Percentiles rank a stretch among this genome's conserved stretches.
Conservation (phyloP, 2,113 vertebrate species). For the Esox niger region DNA sequence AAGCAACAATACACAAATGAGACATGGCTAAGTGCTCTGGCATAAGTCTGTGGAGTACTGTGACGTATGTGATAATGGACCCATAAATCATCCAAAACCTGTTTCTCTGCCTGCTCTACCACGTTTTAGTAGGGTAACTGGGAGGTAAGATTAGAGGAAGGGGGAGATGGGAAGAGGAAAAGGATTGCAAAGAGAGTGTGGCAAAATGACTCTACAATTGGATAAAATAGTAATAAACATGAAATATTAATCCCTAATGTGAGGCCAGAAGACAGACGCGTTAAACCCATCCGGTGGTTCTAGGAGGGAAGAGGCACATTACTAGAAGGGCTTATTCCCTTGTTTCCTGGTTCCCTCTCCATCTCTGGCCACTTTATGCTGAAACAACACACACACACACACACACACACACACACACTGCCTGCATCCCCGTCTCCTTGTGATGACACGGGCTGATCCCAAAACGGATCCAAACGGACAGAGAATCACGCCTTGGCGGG, state of each 20-base stretch:
- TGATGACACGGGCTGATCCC: constrained; percentile 14
- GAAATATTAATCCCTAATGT: constrained; percentile 41
- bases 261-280: constrained; percentile 22
- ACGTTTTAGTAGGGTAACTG: too few species aligned
- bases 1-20: too few species aligned
- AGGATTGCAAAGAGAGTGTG: too few species aligned
- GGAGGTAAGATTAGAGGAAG: too few species aligned
- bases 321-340: too few species aligned
- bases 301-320: not conserved
- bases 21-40: too few species aligned
- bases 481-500: constrained; percentile 8
- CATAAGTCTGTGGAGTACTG: too few species aligned
- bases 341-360: not conserved
- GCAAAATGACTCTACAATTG: too few species aligned
- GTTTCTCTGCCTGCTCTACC: too few species aligned
- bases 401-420: not conserved
- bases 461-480: constrained; percentile 17
- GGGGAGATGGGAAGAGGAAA: too few species aligned
- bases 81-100: too few species aligned
- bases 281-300: not conserved
- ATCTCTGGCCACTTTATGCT: not conserved
- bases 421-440: constrained; percentile 2
- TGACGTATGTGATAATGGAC: too few species aligned
- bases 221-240: constrained; percentile 48
- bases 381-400: constrained; percentile 3